Base-by-base conservation (phyloP, 37 sponge, comb jelly and placozoan species). In the Sycon ciliatum region DNA sequence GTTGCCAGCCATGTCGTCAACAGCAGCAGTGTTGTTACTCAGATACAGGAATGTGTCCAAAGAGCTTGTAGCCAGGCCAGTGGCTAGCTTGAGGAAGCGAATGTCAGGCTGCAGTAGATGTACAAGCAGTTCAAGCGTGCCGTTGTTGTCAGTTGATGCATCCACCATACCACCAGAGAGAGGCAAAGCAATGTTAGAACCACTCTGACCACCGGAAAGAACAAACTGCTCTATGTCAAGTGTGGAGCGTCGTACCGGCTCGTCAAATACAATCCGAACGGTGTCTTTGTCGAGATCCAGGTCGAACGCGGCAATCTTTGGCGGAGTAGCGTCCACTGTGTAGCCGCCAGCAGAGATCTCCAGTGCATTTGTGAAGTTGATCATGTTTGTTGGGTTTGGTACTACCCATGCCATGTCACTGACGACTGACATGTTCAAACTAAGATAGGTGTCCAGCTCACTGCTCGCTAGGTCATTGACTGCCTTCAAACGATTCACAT, bases 1-100 rank as follows among this genome's bases (percentile, higher is more conserved):
- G 69, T 87, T 87, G 18, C 72, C 88, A 67, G 88, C 67, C 89
- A 87, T 92, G 70, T 92, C 93, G 0, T 72, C 32, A 4, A 87
- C 58, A 24, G 77, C 68, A 24, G 75, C 84, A 24, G 27, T 28
- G 11, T 34, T 16, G 7, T 81, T 46, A 67, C 69, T 72, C 16
- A 31, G 40, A 34, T n/a, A 49, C 32, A 46, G 69, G 39, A 31
- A 71, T 3, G 75, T 84, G 49, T 77, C 57, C 1, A 27, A 31
- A 0, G 18, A 2, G 20, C 36, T 55, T 6, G 85, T 83, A 18
- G 81, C 75, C 55, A 88, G 40, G 60, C 36, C n/a, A 16, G 33
- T 38, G 36, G 70, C 66, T 4, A 76, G 39, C 36, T 89, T 89
- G 22, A 89, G 66, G 16, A 30, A 60, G 24, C 63, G 11, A 28